Evolutionary conservation across 2,113 vertebrate genomes (phyloP), one percentile per base, ranked within the genome.

Genomic region (Pica pica): DNA sequence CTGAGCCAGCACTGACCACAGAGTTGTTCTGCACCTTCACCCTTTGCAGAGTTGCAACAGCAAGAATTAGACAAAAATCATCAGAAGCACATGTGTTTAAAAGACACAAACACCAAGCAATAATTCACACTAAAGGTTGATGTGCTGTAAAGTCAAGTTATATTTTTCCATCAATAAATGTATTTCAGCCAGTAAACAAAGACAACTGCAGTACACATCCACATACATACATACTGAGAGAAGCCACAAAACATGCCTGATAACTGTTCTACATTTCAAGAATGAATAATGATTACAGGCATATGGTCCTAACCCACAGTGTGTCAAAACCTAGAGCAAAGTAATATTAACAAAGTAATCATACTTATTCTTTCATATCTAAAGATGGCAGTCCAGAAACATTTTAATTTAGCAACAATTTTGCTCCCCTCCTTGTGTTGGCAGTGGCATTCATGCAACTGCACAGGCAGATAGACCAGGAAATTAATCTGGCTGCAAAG

Each of bases 401-500:
- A 90, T 69, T 81, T 90, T 90, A 74, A 94, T 89, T 87, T 77
- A 89, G 64, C 55, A 65, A 50, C 52, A 73, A 74, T 83, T 92
- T 83, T 90, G 68, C 42, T 91, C 33, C 33, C 33, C 27, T 90
- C 76, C 91, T 78, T 81, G 30, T 68, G 47, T 24, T 64, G 41
- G 80, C 80, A 83, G 71, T 75, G 80, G 76, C 73, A 83, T 95
- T 93, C 94, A 94, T 59, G 33, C 52, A 82, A 93, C 77, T 79
- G 77, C 82, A 84, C 52, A 56, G 76, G 80, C 60, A 93, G 84
- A 79, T 23, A 94, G 64, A 71, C 39, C 94, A 93, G 86, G 80
- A 95, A 97, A 95, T 94, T 92, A 92, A 94, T 94, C 55, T 55
- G 42, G 63, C 71, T 88, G 79, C 79, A 80, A 87, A 93, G 67